Conservation (phyloP, 2,888 invertebrate genomes). For the Crioceris asparagi region DNA sequence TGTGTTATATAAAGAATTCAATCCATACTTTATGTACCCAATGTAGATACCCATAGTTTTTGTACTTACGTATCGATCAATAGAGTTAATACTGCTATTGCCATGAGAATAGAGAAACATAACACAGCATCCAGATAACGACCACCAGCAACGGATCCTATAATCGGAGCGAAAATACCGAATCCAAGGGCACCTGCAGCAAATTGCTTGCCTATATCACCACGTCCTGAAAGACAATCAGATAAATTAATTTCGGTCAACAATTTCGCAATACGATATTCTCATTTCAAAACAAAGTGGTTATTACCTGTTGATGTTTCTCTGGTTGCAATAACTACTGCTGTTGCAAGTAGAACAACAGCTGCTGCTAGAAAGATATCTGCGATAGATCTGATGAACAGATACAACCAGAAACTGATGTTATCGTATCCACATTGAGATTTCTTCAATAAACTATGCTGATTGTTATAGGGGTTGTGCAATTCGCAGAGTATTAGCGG, state of each 20-base stretch:
- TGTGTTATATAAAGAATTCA: background rate
- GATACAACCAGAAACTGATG: slow-evolving; percentile 60
- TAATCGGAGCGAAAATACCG: slow-evolving; percentile 56
- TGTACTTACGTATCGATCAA: slow-evolving; percentile 45
- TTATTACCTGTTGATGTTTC: slow-evolving; percentile 56
- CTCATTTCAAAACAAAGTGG: background rate
- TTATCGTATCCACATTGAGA: slow-evolving; percentile 63
- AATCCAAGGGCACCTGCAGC: slow-evolving; percentile 66
- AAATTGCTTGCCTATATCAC: slow-evolving; percentile 68
- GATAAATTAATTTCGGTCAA: background rate
- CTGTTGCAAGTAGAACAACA: slow-evolving; percentile 58
- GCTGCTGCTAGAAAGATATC: slow-evolving; percentile 69
- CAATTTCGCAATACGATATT: background rate
- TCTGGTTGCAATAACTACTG: slow-evolving; percentile 71
- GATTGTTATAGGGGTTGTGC: slow-evolving; percentile 56
- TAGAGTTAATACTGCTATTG: slow-evolving; percentile 52
- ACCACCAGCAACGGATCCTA: slow-evolving; percentile 33
- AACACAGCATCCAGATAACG: slow-evolving; percentile 47
- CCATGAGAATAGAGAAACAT: slow-evolving; percentile 43
- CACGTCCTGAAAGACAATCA: slow-evolving; percentile 40
- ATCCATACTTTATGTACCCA: background rate
- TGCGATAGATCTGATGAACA: slow-evolving; percentile 55
- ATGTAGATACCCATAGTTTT: background rate
- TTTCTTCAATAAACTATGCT: slow-evolving; percentile 53
- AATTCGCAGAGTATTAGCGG: slow-evolving; percentile 63